Evolutionary conservation across 2,888 invertebrate genomes (phyloP).

Genomic region (Apamea crenata): DNA sequence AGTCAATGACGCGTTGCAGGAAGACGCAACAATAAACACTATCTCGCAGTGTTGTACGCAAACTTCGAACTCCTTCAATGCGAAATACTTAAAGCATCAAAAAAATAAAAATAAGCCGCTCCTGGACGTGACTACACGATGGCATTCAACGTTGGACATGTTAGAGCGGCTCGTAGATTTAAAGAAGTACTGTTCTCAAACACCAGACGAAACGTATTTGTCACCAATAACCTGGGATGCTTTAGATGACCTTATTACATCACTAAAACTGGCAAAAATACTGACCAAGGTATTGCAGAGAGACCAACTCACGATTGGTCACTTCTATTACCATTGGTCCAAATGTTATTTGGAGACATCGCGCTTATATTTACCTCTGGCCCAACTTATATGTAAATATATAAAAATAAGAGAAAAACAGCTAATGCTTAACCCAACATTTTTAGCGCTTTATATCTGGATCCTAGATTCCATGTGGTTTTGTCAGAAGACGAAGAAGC

Average conservation of each 20-base stretch:
- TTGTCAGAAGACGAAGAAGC: conserved; percentile 10
- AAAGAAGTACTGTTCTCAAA: not conserved
- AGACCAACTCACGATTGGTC: not conserved
- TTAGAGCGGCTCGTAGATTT: not conserved
- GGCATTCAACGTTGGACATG: conserved; percentile 5
- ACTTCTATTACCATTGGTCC: conserved; percentile 3
- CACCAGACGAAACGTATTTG: conserved; percentile 5
- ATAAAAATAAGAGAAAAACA: conserved; percentile 6
- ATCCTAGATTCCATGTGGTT: not conserved
- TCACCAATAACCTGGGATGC: conserved; percentile 4
- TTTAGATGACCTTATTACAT: conserved; percentile 3
- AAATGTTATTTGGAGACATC: conserved; percentile 15
- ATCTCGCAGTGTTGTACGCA: conserved; percentile 9
- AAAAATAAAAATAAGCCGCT: conserved; percentile 1
- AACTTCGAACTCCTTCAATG: conserved; percentile 4
- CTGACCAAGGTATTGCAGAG: not conserved
- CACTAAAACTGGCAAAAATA: conserved; percentile 6
- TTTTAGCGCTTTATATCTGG: conserved; percentile 5
- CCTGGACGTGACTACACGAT: not conserved
- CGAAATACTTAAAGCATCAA: conserved; percentile 1
- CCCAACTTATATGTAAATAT: not conserved
- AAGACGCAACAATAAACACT: not conserved
- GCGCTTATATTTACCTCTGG: not conserved
- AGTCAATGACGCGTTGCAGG: conserved; percentile 3
- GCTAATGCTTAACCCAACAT: not conserved